phyloP scores from a whole-genome alignment of 2,113 vertebrate genomes.

The Elephas maximus region DNA sequence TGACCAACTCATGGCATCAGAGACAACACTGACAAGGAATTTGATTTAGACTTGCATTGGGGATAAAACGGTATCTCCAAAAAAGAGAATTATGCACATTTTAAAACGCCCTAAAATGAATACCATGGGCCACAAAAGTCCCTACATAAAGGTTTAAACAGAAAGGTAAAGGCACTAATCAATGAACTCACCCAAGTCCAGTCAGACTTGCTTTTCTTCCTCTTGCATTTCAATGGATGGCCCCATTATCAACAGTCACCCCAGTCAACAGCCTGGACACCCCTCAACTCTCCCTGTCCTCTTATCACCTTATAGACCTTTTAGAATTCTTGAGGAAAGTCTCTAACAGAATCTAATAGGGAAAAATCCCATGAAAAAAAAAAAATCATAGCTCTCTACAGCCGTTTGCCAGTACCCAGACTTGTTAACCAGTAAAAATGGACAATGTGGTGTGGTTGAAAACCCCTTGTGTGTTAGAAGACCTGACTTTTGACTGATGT shows the following conservation, averaged over 20 bases:
- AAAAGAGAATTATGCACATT: background rate
- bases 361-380: background rate
- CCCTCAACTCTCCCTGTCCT: background rate
- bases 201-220: background rate
- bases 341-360: background rate
- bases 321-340: background rate
- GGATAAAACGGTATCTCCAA: background rate
- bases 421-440: background rate
- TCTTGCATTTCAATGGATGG: background rate
- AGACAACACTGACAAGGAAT: background rate
- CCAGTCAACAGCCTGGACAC: background rate
- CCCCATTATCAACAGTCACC: background rate
- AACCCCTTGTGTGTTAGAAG: background rate
- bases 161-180: background rate
- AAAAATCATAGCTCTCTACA: background rate
- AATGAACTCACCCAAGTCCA: background rate
- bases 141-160: background rate
- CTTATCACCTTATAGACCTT: background rate
- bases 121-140: background rate
- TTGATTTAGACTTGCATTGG: background rate
- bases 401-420: background rate
- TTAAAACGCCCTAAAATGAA: background rate
- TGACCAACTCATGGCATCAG: background rate
- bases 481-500: background rate
- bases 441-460: background rate